A percentile compares a stretch with the other conserved stretches of the same genome.
Conservation (phyloP, 2,797 vertebrate genomes). For the Lerista edwardsae region DNA sequence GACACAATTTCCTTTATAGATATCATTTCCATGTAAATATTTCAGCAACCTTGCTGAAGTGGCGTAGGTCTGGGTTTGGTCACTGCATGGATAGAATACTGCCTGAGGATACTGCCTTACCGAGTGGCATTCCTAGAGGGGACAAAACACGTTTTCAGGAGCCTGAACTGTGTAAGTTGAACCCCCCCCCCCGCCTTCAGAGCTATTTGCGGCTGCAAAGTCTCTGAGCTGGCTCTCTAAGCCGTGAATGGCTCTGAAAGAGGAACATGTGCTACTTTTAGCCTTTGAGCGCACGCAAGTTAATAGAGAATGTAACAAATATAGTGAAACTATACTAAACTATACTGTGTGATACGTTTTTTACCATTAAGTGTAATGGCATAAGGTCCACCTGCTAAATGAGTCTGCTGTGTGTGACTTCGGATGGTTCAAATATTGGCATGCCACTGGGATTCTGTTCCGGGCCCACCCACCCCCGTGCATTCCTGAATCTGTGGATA, state of each 20-base stretch:
- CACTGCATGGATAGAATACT: neutral
- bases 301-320: conserved; percentile 1
- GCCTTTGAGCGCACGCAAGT: conserved; percentile 47
- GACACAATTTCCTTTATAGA: neutral
- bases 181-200: too few relatives aligned
- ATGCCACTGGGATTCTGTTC: too few relatives aligned
- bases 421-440: neutral
- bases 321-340: conserved; percentile 52
- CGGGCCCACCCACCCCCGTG: too few relatives aligned
- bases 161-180: too few relatives aligned
- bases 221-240: too few relatives aligned
- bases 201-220: too few relatives aligned
- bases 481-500: too few relatives aligned
- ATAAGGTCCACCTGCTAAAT: neutral
- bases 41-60: neutral
- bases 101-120: neutral
- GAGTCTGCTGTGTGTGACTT: neutral
- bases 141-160: too few relatives aligned
- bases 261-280: conserved; percentile 53
- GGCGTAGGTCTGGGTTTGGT: too few relatives aligned
- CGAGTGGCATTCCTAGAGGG: too few relatives aligned
- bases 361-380: neutral
- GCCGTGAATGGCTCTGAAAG: too few relatives aligned
- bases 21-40: neutral
- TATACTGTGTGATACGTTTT: too few relatives aligned